phyloP scores from a whole-genome alignment of 1,140 invertebrate species.

The Andrena cerasifolii region DNA sequence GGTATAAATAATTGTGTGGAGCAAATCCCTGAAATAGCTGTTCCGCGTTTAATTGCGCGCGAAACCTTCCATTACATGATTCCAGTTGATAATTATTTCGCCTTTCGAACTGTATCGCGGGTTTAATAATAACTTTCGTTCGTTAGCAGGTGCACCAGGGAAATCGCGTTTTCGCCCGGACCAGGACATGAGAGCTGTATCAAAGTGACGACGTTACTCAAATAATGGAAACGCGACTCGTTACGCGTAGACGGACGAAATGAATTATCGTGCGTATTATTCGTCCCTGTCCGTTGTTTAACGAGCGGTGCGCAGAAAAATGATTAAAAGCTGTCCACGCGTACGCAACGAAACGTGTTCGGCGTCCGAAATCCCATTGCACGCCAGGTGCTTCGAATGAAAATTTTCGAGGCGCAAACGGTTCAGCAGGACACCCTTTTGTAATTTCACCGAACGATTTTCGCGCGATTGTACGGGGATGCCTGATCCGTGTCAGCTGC shows the following conservation, averaged over 20 bases:
- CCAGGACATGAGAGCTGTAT: background rate
- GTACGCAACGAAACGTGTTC: constrained; percentile 3
- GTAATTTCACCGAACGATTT: constrained; percentile 22
- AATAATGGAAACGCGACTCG: constrained; percentile 36
- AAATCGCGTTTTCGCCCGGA: background rate
- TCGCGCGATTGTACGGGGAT: too few relatives aligned
- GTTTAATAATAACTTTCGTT: constrained; percentile 9
- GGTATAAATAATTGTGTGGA: too few relatives aligned
- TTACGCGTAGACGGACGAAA: constrained; percentile 5
- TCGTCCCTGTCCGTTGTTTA: constrained; percentile 7
- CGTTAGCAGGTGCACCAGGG: background rate
- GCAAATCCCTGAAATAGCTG: too few relatives aligned
- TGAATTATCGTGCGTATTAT: constrained; percentile 36
- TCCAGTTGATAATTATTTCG: background rate
- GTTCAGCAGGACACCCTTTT: background rate
- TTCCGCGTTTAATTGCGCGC: background rate
- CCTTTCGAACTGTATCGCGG: too few relatives aligned
- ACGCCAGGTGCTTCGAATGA: background rate
- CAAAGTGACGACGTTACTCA: constrained; percentile 2
- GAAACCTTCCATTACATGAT: background rate
- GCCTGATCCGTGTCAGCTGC: background rate
- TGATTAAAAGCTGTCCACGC: constrained; percentile 29
- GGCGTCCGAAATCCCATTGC: constrained; percentile 1
- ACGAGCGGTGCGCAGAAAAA: constrained; percentile 27
- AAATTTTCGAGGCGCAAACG: background rate